Percentiles rank a stretch among this genome's conserved stretches.
Conservation (phyloP, 2,888 invertebrate species). For the Tinea trinotella region DNA sequence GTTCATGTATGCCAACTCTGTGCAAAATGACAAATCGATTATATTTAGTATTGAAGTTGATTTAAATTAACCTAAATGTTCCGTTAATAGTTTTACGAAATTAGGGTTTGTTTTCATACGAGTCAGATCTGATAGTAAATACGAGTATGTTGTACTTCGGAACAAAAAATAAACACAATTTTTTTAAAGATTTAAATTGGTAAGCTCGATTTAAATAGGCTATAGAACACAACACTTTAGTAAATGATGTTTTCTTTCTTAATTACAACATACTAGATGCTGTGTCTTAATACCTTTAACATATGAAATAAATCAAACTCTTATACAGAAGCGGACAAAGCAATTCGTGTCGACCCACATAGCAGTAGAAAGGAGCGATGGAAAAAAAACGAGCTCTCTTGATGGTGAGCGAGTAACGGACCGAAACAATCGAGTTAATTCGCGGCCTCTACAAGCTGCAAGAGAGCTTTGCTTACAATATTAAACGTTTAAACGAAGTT, state of each 20-base stretch:
- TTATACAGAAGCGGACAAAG: conserved; percentile 39
- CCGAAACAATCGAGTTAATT: conserved; percentile 37
- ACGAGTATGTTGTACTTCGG: no score
- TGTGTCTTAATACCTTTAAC: not conserved
- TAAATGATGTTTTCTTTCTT: not conserved
- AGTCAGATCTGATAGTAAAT: no score
- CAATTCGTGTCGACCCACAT: conserved; percentile 53
- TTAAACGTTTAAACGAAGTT: not conserved
- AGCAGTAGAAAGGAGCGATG: conserved; percentile 41
- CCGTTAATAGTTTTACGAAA: no score
- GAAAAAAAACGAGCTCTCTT: conserved; percentile 34
- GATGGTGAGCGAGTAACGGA: conserved; percentile 42
- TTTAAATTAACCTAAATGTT: no score
- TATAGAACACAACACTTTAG: no score
- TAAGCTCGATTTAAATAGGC: no score
- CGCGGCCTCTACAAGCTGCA: conserved; percentile 21
- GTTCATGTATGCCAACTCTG: conserved; percentile 45
- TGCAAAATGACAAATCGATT: conserved; percentile 44
- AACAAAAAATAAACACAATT: no score
- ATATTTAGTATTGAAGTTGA: not conserved
- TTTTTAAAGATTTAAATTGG: no score
- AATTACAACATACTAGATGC: not conserved
- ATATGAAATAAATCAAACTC: conserved; percentile 30
- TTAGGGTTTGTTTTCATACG: no score
- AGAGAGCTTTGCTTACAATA: conserved; percentile 1